Base-by-base conservation (phyloP, 2,113 vertebrate species). In the Lichenostomus cassidix region DNA sequence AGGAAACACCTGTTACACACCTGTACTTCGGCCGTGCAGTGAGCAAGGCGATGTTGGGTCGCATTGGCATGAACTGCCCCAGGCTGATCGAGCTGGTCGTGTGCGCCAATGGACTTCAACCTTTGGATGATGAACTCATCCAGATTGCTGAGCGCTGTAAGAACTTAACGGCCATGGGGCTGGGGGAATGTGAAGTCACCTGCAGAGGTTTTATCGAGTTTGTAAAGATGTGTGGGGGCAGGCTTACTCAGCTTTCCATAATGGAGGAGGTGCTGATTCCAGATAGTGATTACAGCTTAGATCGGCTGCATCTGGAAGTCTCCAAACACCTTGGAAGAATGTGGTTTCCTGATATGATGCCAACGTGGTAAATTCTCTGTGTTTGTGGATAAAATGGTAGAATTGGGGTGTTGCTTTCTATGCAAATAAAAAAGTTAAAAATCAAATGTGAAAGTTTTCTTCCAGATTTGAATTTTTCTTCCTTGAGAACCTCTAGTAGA, bases 271-370 rank as follows among this genome's bases (percentile, higher is more conserved):
- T 98, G 27, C 94, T 98, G 63, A 98, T 98, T 75, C 98, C 98
- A 11, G 98, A 98, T 53, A 97, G 79, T 3, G 97, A 98, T 60
- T 98, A 97, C 41, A 98, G 95, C 81, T 82, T 98, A 49, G 98
- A 98, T 78, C 95, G 95, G 39, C 98, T 98, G 49, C 97, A 97
- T 81, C 56, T 90, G 87, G 98, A 98, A 77, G 98, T 98, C 82
- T 98, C 98, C 64, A 97, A 98, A 37, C 95, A 98, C 65, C 98
- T 98, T 5, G 98, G 98, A n/a, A 97, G 98, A n/a, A 94, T 98
- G 93, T 98, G 98, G 98, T 98, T 98, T 82, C 98, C 98, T 73
- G 98, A 98, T 55, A 98, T 97, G 97, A 98, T 98, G 98, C 98
- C 98, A 13, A 98, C 97, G 0, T 98, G 98, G 98, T 98, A 69